Evolutionary conservation across 2,888 invertebrate genomes (phyloP).

Genomic region (Thera britannica): DNA sequence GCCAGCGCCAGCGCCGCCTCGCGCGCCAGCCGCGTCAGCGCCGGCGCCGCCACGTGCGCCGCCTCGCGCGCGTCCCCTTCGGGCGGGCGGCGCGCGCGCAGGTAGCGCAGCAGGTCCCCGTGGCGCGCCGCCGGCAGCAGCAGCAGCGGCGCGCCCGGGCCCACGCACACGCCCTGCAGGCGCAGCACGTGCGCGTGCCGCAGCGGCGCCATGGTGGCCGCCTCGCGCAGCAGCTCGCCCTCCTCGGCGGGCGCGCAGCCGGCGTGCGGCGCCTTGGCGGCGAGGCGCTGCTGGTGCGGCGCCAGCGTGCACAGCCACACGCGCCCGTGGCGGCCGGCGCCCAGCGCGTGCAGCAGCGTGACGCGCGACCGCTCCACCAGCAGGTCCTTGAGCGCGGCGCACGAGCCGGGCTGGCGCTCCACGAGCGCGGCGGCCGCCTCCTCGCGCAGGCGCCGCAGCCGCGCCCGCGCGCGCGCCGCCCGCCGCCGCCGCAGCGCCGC

Average conservation of each 20-base stretch:
- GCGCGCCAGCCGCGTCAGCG: conserved; percentile 60
- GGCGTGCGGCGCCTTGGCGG: conserved; percentile 93
- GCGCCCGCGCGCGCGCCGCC: conserved; percentile 36
- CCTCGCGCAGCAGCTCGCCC: conserved; percentile 89
- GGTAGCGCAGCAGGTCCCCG: conserved; percentile 93
- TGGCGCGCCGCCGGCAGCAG: conserved; percentile 97
- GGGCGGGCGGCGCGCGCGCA: conserved; percentile 86
- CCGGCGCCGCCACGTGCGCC: conserved; percentile 53
- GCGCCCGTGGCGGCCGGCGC: conserved; percentile 63
- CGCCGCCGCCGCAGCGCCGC: conserved; percentile 33
- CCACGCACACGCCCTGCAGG: conserved; percentile 90
- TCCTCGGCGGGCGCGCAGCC: conserved; percentile 92
- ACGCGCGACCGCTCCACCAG: conserved; percentile 48
- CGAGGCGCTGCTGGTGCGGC: conserved; percentile 67
- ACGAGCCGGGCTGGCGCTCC: conserved; percentile 38
- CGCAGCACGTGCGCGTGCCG: conserved; percentile 93
- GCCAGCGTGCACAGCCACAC: conserved; percentile 59
- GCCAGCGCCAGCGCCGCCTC: conserved; percentile 59
- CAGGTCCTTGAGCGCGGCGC: conserved; percentile 46
- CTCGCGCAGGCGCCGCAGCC: conserved; percentile 42
- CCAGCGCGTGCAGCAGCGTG: conserved; percentile 47
- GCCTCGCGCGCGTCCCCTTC: conserved; percentile 84
- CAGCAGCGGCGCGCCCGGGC: conserved; percentile 91
- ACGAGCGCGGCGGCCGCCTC: conserved; percentile 51
- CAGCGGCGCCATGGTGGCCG: conserved; percentile 94